Base-by-base conservation (phyloP, 2,113 vertebrate genomes). In the Cavia porcellus region DNA sequence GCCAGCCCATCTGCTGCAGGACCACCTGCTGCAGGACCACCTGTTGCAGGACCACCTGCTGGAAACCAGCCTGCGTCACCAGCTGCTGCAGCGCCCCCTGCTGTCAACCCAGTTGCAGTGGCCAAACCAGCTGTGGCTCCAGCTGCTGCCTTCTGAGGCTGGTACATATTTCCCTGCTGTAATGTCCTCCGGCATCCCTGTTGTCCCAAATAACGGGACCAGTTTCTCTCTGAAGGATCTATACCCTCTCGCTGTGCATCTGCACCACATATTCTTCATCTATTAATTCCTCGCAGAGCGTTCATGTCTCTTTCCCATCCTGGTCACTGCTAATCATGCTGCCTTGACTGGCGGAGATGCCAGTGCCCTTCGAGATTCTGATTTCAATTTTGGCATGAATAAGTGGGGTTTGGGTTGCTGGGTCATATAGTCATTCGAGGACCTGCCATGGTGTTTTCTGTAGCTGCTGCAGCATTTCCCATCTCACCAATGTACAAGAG, bases 11-110 rank as follows among this genome's bases (percentile, higher is more conserved):
- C 38, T 74, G 83, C 62, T 94, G 80, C 90, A 84, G 66, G 15
- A 84, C 90, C 81, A 84, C 81, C 87, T 91, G 82, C 93, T 86
- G 90, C 70, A 72, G 70, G 7, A 11, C 52, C 52, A 8, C 52
- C 52, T 55, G 52, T 8, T 55, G 52, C 52, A 8, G 1, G 38
- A 74, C 70, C 70, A 38, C n/a, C 70, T 74, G 38, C 70, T 38
- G n/a, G 42, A 30, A 7, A 9, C 62, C 84, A 20, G 38, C 32
- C 38, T 86, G 94, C 47, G 28, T 4, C 7, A 30, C 84, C 45
- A 55, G 28, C 77, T 95, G 77, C 57, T 92, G n/a, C 72, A 20
- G 90, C 90, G 11, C 50, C 4, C 59, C 89, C 28, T 59, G 88
- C 42, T 87, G 89, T 2, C 7, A 61, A 7, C 91, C 70, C 70